phyloP scores from a whole-genome alignment of 2,113 vertebrate genomes.

The Pygoscelis adeliae region DNA sequence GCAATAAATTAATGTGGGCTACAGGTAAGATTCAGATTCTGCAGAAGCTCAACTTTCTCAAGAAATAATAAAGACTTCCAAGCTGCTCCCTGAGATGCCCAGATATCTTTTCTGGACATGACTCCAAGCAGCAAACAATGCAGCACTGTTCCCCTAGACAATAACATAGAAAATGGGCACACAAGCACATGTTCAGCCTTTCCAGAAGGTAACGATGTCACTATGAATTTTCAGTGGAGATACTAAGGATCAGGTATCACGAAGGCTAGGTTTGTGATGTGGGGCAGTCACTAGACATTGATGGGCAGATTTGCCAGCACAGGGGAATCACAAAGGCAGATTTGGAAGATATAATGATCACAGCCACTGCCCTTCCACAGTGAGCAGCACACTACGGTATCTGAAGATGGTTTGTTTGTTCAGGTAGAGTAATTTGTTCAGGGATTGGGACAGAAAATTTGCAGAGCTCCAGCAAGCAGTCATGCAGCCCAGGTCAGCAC shows the following conservation, averaged over 20 bases:
- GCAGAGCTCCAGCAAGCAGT: not conserved
- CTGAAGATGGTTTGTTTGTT: not conserved
- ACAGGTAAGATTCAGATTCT: not conserved
- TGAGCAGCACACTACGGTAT: not conserved
- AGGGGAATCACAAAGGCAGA: not conserved
- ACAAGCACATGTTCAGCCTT: not conserved
- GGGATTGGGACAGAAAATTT: not conserved
- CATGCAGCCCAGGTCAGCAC: not conserved
- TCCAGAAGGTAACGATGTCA: not conserved
- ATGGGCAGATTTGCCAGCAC: not conserved
- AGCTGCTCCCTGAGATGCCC: not conserved
- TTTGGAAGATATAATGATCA: not conserved
- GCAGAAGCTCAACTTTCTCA: not conserved
- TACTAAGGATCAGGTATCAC: no score
- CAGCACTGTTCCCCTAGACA: not conserved
- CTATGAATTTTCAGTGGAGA: not conserved
- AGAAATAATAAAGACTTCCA: not conserved
- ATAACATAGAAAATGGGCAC: not conserved
- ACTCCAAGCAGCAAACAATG: not conserved
- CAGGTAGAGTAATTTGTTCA: not conserved
- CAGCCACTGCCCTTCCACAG: not conserved
- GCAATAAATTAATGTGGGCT: not conserved
- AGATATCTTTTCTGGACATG: not conserved
- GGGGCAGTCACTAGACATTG: not conserved
- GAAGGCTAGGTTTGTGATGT: not conserved